Evolutionary conservation across 2,113 vertebrate species (phyloP).

Genomic region (Varanus komodoensis): DNA sequence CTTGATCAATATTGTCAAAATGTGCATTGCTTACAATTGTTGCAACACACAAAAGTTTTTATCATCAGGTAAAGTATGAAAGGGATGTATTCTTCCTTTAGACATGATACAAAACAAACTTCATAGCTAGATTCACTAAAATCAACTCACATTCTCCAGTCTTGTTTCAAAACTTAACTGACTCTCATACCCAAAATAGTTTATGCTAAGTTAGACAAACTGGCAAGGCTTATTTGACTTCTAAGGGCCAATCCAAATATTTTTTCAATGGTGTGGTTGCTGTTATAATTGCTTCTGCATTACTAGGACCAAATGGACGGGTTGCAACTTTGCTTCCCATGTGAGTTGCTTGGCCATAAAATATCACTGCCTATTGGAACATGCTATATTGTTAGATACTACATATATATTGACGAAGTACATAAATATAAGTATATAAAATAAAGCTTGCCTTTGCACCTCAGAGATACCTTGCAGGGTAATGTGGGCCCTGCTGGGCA

Average conservation of each 20-base stretch:
- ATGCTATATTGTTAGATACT: not conserved
- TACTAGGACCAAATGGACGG: not conserved
- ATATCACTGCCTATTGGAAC: not conserved
- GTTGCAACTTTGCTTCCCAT: not conserved
- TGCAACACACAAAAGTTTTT: not conserved
- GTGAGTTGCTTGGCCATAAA: not conserved
- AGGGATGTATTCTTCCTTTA: not conserved
- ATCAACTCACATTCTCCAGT: not conserved
- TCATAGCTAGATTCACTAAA: not conserved
- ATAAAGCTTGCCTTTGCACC: not conserved
- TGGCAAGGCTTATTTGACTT: not conserved
- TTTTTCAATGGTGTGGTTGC: not conserved
- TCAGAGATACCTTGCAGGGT: not conserved
- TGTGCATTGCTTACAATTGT: not conserved
- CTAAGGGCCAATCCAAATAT: not conserved
- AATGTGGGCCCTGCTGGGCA: not conserved
- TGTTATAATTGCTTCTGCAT: not conserved
- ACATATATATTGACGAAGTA: too few species aligned
- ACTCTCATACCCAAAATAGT: not conserved
- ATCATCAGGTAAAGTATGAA: not conserved
- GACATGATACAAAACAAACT: not conserved
- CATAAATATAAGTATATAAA: too few species aligned
- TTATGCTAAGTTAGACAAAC: not conserved
- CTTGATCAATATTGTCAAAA: not conserved
- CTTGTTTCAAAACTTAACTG: not conserved